Evolutionary conservation across 2,113 vertebrate genomes (phyloP), one percentile per base, ranked within the genome.

Genomic region (Cnemophilus loriae): DNA sequence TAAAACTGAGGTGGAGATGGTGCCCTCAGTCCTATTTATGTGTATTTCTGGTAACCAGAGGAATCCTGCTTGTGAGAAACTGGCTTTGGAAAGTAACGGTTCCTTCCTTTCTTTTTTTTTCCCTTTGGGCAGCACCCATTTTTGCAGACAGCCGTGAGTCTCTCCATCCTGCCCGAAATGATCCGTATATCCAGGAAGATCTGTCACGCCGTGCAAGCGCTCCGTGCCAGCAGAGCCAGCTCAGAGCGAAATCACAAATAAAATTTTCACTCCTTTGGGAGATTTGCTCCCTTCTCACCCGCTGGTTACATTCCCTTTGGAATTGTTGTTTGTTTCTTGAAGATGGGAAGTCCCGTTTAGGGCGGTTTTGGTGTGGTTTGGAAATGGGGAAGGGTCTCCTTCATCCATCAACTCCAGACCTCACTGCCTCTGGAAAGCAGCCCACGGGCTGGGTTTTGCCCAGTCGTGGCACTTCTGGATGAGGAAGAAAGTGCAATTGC

Each of bases 141-240:
- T 98, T 98, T 99, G 97, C 98, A 98, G 98, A 97, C 99, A 98
- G 99, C 99, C 57, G 98, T 98, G 98, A 99, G 99, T 46, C 98
- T 99, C 53, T 99, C 99, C 93, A 98, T 99, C 97, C 98, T 99
- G 98, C 99, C 99, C 93, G 98, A 99, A 81, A 98, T 98, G 97
- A 99, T 99, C 98, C 98, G 99, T 77, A 98, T 98, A 80, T 99
- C 99, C 53, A 99, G 99, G 98, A 77, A 44, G 39, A 3, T 28
- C 53, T 10, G 7, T 5, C 98, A 99, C 98, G 99, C 98, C 20
- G 9, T 7, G 10, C 10, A 65, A 99, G 84, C 8, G 2, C 55
- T 71, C 35, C 41, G 83, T 70, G 61, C 42, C 69, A 87, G 77
- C 93, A 85, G 92, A 92, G 75, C 91, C 91, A 87, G 49, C 90